Percentiles rank a stretch among this genome's conserved stretches.
Conservation (phyloP, 2,113 vertebrate species). For the Boulengeromyrus knoepffleri region DNA sequence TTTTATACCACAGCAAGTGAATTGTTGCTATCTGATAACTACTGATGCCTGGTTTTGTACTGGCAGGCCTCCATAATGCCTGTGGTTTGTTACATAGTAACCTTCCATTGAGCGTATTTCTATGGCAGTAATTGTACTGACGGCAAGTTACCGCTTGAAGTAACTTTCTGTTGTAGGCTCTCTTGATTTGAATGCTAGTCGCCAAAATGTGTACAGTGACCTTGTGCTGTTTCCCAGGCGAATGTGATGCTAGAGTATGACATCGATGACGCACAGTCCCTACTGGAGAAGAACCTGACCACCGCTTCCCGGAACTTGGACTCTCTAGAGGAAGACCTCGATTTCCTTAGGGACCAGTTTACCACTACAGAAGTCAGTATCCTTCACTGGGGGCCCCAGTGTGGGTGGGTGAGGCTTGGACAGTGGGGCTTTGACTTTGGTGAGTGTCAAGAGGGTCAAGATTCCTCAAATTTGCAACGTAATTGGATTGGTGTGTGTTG, state of each 20-base stretch:
- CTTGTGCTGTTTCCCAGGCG: conserved; percentile 61
- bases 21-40: background rate
- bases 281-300: conserved; percentile 89
- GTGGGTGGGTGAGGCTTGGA: background rate
- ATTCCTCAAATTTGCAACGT: background rate
- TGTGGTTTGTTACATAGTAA: background rate
- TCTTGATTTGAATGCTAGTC: background rate
- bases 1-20: background rate
- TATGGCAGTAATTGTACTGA: background rate
- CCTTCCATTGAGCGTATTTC: background rate
- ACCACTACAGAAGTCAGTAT: conserved; percentile 99
- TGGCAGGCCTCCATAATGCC: background rate
- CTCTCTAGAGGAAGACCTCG: conserved; percentile 87
- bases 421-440: background rate
- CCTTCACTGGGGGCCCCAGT: conserved; percentile 59
- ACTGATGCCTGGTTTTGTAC: background rate
- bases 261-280: conserved; percentile 87
- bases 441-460: background rate
- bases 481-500: background rate
- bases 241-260: conserved; percentile 99
- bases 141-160: background rate
- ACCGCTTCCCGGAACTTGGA: conserved; percentile 90
- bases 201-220: background rate
- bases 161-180: background rate
- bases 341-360: conserved; percentile 95